Evolutionary conservation across 1,140 invertebrate genomes (phyloP), one percentile per base, ranked within the genome.

Genomic region (Macrotrachela quadricornifera): DNA sequence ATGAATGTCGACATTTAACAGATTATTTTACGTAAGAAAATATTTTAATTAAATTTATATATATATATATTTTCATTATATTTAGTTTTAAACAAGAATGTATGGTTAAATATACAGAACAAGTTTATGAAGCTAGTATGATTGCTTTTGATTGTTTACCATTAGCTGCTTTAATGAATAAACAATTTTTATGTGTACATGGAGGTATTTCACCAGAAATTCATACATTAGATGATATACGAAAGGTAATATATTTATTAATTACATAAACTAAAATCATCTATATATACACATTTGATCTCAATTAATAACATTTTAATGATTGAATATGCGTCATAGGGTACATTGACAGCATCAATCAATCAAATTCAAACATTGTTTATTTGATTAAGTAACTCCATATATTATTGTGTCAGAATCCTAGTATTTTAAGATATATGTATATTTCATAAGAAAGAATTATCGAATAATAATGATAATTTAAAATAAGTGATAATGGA

Each of bases 21-120:
- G 92, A 99, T 78, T 99, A 99, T 75, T 99, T 99, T 78, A 99
- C 92, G 65, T 99, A 97, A 79, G 97, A 4, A 4, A 30, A 30
- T 30, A 30, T 30, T 30, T 2, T 30, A 30, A 8, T 8, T 4
- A 30, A 30, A 30, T 30, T 30, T 30, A n/a, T n/a, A n/a, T n/a
- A n/a, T n/a, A n/a, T n/a, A n/a, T 30, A 30, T 30, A 4, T 30
- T 30, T 30, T 4, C 8, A 8, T 30, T 30, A 8, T 4, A 30
- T 30, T 30, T 30, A 30, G 21, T 30, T 99, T 99, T 79, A 99
- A 97, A 76, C 90, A 96, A 78, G 92, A 97, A 82, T 97, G 85
- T 78, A 86, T 88, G 80, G 97, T 99, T 74, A 99, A 99, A 77
- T 97, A 97, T 78, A 94, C 90, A 64, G 91, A 97, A 74, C 80